Conservation (phyloP, 1,140 invertebrate genomes). For the Cydia amplana region DNA sequence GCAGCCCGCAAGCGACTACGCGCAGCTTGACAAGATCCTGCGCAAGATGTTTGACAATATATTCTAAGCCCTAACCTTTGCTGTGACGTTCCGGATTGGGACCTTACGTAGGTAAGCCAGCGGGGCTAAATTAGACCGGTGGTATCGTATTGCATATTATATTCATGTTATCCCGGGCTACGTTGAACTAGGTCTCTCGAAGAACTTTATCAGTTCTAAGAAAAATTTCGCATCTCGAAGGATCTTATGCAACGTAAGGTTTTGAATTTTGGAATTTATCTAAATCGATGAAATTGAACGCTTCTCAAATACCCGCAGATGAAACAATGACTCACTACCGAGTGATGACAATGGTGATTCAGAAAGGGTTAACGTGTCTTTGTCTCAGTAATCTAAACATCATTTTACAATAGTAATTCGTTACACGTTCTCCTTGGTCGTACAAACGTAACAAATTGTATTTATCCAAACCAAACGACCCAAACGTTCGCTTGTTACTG, state of each 20-base stretch:
- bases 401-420: not conserved
- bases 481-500: not conserved
- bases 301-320: not conserved
- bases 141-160: too few relatives aligned
- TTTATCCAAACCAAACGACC: not conserved
- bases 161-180: too few relatives aligned
- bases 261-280: not conserved
- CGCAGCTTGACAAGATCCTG: too few relatives aligned
- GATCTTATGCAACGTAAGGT: not conserved
- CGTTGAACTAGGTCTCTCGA: too few relatives aligned
- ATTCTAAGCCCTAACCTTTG: too few relatives aligned
- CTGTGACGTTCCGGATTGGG: too few relatives aligned
- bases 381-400: conserved; percentile 1
- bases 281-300: not conserved
- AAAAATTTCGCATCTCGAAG: not conserved
- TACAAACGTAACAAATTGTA: not conserved
- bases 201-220: too few relatives aligned
- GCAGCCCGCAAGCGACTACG: too few relatives aligned
- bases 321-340: not conserved
- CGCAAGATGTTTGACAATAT: too few relatives aligned
- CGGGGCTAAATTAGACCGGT: too few relatives aligned
- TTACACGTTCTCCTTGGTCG: not conserved
- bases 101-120: too few relatives aligned
- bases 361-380: not conserved
- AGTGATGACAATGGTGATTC: conserved; percentile 2